These are phyloP conservation scores for Pomacea maculata DNA, from an alignment of 1,140 invertebrate genomes.

Conservation along the genomic window DNA sequence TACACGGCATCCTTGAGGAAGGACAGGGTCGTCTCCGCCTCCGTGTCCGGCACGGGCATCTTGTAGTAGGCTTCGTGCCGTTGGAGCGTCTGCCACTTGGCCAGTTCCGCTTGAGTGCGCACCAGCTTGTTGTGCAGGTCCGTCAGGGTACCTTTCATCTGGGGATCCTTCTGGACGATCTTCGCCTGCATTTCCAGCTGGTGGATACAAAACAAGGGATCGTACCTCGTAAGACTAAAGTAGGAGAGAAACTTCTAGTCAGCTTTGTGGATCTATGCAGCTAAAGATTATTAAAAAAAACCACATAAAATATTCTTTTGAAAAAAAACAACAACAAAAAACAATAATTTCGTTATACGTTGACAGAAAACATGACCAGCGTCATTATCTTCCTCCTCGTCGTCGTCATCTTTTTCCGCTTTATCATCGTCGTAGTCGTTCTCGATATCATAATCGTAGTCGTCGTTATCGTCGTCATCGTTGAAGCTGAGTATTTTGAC, in stretches of 20 bases:
- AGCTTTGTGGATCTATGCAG: not conserved
- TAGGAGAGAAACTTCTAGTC: not conserved
- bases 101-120: slow-evolving; percentile 50
- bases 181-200: slow-evolving; percentile 42
- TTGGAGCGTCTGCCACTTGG: slow-evolving; percentile 53
- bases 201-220: not conserved
- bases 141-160: slow-evolving; percentile 31
- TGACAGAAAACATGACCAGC: too few relatives aligned
- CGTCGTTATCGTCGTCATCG: not conserved
- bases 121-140: slow-evolving; percentile 48
- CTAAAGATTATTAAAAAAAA: not conserved
- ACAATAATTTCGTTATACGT: too few relatives aligned
- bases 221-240: too few relatives aligned
- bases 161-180: not conserved
- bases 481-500: too few relatives aligned
- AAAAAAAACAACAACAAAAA: not conserved
- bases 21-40: slow-evolving; percentile 50
- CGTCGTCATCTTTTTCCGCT: too few relatives aligned
- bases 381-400: too few relatives aligned
- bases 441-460: too few relatives aligned
- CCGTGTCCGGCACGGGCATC: slow-evolving; percentile 47
- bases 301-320: not conserved
- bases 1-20: slow-evolving; percentile 58
- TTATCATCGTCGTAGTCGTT: too few relatives aligned
- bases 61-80: slow-evolving; percentile 50